A percentile compares a stretch with the other conserved stretches of the same genome.
phyloP scores from a whole-genome alignment of 2,797 vertebrate genomes.

The Luscinia luscinia region DNA sequence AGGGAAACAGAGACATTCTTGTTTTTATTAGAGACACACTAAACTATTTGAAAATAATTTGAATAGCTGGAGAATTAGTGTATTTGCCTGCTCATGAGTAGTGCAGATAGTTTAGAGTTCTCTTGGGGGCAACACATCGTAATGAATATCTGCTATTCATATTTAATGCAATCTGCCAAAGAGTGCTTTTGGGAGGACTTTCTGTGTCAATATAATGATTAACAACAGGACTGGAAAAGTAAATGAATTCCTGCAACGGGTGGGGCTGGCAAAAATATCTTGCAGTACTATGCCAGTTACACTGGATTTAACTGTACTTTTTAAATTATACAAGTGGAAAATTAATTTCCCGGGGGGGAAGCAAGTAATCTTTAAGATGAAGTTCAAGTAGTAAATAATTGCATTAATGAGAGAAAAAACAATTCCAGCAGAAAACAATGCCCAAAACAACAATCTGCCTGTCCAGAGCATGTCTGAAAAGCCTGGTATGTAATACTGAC shows the following conservation, averaged over 20 bases:
- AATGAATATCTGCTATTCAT: slow-evolving; percentile 73
- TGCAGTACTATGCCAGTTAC: slow-evolving; percentile 31
- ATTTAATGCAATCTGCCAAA: slow-evolving; percentile 73
- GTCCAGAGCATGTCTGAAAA: background rate
- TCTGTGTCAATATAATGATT: slow-evolving; percentile 71
- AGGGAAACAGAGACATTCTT: slow-evolving; percentile 68
- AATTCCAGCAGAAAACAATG: background rate
- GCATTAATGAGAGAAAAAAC: background rate
- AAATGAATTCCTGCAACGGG: slow-evolving; percentile 65
- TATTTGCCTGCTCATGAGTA: slow-evolving; percentile 66
- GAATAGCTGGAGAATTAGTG: slow-evolving; percentile 66
- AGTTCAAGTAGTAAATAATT: slow-evolving; percentile 23
- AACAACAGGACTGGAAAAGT: slow-evolving; percentile 69
- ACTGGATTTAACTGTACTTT: slow-evolving; percentile 33
- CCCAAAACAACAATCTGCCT: background rate
- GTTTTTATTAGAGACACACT: slow-evolving; percentile 68
- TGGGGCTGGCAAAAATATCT: slow-evolving; percentile 63
- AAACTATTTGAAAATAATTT: slow-evolving; percentile 73
- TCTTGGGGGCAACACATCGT: slow-evolving; percentile 67
- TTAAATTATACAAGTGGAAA: slow-evolving; percentile 36
- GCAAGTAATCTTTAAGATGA: background rate
- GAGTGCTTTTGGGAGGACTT: slow-evolving; percentile 70
- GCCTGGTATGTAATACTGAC: background rate
- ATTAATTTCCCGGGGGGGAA: background rate
- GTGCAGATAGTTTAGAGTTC: slow-evolving; percentile 65